phyloP scores from a whole-genome alignment of 2,888 invertebrate species.

The Orchesellides sinensis region DNA sequence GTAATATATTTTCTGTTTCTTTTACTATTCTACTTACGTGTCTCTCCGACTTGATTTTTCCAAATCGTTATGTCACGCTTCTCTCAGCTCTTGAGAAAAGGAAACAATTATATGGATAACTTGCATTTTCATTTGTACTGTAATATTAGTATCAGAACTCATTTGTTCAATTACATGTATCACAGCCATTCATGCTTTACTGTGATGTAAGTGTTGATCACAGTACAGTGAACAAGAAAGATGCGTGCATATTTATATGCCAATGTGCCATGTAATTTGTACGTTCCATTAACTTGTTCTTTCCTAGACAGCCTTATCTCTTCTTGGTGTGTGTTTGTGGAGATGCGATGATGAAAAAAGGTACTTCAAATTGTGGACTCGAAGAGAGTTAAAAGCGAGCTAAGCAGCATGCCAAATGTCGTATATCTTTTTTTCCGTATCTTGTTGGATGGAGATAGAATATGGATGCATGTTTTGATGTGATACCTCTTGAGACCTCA shows the following conservation, averaged over 20 bases:
- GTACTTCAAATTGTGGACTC: conserved; percentile 11
- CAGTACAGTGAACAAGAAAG: neutral
- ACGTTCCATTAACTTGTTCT: conserved; percentile 37
- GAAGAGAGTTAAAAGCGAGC: neutral
- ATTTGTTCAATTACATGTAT: too few relatives aligned
- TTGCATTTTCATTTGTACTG: too few relatives aligned
- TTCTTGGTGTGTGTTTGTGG: conserved; percentile 1
- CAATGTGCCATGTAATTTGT: too few relatives aligned
- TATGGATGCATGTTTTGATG: neutral
- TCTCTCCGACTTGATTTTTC: too few relatives aligned
- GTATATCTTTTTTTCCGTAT: conserved; percentile 4
- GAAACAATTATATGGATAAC: neutral
- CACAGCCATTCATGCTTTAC: too few relatives aligned
- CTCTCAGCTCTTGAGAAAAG: neutral
- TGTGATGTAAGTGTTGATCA: neutral
- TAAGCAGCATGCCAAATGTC: conserved; percentile 33
- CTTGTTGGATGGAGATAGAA: neutral
- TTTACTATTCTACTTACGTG: too few relatives aligned
- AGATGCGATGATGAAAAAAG: conserved; percentile 26
- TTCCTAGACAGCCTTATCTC: conserved; percentile 23
- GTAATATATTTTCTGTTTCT: too few relatives aligned
- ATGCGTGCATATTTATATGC: neutral
- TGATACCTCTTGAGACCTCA: conserved; percentile 13
- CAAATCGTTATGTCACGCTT: too few relatives aligned
- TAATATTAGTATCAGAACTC: too few relatives aligned